phyloP scores from a whole-genome alignment of 2,797 vertebrate species.

The Melanotaenia boesemani region DNA sequence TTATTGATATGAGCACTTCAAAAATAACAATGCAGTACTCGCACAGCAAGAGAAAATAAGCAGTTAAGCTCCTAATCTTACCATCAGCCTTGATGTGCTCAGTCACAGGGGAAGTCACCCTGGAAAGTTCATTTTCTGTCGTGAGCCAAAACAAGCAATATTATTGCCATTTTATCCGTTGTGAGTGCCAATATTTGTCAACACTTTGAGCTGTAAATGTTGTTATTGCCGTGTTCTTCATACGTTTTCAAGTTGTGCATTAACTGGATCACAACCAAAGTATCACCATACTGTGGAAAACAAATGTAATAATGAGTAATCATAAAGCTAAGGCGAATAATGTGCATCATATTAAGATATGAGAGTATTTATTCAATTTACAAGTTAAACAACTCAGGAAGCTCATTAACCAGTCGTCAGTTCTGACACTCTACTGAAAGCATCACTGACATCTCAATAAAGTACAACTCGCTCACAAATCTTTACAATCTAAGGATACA shows the following conservation, averaged over 20 bases:
- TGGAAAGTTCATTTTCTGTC: slow-evolving; percentile 45
- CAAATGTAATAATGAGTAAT: slow-evolving; percentile 6
- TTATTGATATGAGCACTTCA: slow-evolving; percentile 30
- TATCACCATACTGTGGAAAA: background rate
- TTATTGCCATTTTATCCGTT: slow-evolving; percentile 22
- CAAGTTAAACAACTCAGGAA: background rate
- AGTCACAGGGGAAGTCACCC: slow-evolving; percentile 43
- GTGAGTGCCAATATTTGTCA: slow-evolving; percentile 22
- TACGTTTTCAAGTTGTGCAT: slow-evolving; percentile 4
- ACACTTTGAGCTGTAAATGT: slow-evolving; percentile 34
- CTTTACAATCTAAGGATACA: slow-evolving; percentile 16
- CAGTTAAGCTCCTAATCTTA: slow-evolving; percentile 45
- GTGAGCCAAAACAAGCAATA: slow-evolving; percentile 42
- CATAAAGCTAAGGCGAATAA: background rate
- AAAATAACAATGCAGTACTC: slow-evolving; percentile 28
- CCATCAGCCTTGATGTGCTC: slow-evolving; percentile 43
- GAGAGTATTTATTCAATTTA: background rate
- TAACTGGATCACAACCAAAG: background rate
- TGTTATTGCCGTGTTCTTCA: slow-evolving; percentile 15
- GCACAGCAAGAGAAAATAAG: slow-evolving; percentile 1
- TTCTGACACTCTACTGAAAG: background rate
- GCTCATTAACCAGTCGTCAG: background rate
- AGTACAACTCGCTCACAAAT: slow-evolving; percentile 6
- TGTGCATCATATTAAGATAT: background rate
- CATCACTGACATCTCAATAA: background rate